Conservation (phyloP, 2,113 vertebrate species). For the Perca schrenkii region DNA sequence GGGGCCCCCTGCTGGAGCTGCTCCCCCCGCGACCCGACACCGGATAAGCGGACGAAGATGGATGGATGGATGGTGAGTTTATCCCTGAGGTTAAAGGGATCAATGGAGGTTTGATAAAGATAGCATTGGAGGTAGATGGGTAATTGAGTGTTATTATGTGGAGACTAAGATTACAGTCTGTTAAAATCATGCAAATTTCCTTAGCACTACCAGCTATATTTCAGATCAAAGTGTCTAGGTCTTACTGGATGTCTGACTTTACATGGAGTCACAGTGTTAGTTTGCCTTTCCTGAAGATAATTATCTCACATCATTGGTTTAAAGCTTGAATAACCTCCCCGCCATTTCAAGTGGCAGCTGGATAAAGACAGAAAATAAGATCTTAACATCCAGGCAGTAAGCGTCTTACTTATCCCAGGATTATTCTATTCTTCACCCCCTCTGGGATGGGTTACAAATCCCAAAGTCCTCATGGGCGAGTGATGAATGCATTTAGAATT, state of each 20-base stretch:
- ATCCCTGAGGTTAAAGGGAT: constrained; percentile 39
- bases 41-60: too few species aligned
- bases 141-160: constrained; percentile 39
- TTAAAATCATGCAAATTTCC: constrained; percentile 64
- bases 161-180: constrained; percentile 35
- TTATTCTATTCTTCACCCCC: constrained; percentile 30
- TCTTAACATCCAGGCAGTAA: constrained; percentile 39
- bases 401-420: constrained; percentile 41
- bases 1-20: too few species aligned
- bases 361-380: constrained; percentile 44
- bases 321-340: constrained; percentile 14
- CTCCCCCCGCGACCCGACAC: too few species aligned
- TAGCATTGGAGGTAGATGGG: constrained; percentile 6
- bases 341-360: constrained; percentile 4
- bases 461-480: constrained; percentile 12
- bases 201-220: constrained; percentile 15
- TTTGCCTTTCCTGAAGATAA: constrained; percentile 27
- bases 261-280: not conserved
- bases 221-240: constrained; percentile 34
- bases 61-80: too few species aligned
- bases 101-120: constrained; percentile 27
- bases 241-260: constrained; percentile 16
- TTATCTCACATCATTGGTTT: constrained; percentile 7
- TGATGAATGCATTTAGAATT: too few species aligned
- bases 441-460: constrained; percentile 17